Evolutionary conservation across 2,888 invertebrate genomes (phyloP).

Genomic region (Sminthurides aquaticus): DNA sequence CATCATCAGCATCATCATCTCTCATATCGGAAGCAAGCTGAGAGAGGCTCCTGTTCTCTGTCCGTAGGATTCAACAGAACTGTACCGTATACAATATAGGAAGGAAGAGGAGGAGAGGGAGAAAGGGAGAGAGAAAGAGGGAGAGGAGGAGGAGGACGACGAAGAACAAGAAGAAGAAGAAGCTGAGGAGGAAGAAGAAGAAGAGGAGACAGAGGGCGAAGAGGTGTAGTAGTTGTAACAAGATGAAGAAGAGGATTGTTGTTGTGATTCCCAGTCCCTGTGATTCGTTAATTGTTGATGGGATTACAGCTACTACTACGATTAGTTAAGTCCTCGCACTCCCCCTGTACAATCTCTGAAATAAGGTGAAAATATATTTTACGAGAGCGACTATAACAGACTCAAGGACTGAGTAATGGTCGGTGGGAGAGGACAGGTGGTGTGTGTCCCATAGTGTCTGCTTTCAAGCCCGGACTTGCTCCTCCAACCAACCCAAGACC

Average conservation of each 20-base stretch:
- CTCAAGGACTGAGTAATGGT: neutral
- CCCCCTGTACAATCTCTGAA: no score
- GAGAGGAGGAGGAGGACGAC: neutral
- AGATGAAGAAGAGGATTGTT: constrained; percentile 15
- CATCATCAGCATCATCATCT: neutral
- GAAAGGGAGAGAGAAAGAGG: constrained; percentile 12
- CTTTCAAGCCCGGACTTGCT: neutral
- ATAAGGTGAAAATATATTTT: no score
- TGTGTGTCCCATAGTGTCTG: neutral
- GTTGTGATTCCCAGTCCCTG: constrained; percentile 15
- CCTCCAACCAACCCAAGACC: no score
- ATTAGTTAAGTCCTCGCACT: no score
- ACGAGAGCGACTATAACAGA: no score
- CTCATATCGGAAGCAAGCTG: no score
- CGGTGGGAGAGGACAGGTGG: neutral
- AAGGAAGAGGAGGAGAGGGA: no score
- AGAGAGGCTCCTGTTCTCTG: no score
- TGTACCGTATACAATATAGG: no score
- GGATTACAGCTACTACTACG: neutral
- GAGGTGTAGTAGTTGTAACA: constrained; percentile 29
- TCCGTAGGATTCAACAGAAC: no score
- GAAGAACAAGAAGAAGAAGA: constrained; percentile 5
- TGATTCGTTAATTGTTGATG: neutral
- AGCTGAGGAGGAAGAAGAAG: constrained; percentile 9
- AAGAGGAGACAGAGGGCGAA: constrained; percentile 1